phyloP scores from a whole-genome alignment of 37 sponge, comb jelly and placozoan genomes.

The Lycopodina hypogea region DNA sequence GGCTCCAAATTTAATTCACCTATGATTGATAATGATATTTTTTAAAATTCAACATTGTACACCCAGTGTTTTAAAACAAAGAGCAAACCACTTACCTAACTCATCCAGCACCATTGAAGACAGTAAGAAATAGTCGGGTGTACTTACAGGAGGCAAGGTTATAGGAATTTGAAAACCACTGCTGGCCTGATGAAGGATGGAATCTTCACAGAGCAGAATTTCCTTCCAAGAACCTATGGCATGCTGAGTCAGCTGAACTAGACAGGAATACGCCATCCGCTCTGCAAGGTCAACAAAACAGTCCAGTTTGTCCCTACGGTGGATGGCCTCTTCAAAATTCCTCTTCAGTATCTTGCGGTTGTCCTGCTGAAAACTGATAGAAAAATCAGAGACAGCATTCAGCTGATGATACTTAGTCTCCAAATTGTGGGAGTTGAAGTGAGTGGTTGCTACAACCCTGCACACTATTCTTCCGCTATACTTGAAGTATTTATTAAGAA shows the following conservation, averaged over 20 bases:
- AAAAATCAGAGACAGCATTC: conserved; percentile 63
- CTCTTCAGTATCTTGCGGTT: conserved; percentile 27
- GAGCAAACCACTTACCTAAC: conserved; percentile 1
- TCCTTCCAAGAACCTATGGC: conserved; percentile 21
- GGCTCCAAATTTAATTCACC: no score
- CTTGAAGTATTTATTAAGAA: conserved; percentile 54
- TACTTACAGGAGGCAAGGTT: neutral
- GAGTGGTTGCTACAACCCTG: conserved; percentile 11
- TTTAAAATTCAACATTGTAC: no score
- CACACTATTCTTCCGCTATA: conserved; percentile 47
- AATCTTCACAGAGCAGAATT: neutral
- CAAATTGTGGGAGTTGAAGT: conserved; percentile 1
- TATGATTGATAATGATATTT: no score
- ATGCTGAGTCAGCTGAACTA: conserved; percentile 25
- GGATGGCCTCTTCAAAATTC: conserved; percentile 20
- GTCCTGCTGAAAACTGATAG: conserved; percentile 56
- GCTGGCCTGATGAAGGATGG: neutral
- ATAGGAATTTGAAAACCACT: neutral
- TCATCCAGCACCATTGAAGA: neutral
- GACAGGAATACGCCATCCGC: conserved; percentile 39
- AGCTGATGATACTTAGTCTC: conserved; percentile 29
- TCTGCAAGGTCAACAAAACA: conserved; percentile 43
- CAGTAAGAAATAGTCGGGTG: neutral
- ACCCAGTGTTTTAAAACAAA: no score
- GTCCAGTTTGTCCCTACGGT: conserved; percentile 27